phyloP scores from a whole-genome alignment of 2,113 vertebrate genomes.

The Motacilla alba region DNA sequence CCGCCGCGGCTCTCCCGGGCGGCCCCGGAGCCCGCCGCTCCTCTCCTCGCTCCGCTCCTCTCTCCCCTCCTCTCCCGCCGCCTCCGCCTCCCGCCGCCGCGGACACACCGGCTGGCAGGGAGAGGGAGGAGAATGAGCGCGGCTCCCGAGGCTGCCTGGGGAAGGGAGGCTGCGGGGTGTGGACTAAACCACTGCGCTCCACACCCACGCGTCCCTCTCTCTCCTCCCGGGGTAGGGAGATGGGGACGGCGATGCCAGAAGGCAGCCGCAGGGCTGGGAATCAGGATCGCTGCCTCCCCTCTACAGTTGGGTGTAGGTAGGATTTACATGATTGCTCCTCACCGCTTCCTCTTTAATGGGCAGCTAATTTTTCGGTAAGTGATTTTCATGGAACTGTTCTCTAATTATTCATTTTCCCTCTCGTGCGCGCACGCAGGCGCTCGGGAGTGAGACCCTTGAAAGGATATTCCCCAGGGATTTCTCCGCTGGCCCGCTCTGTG shows the following conservation, averaged over 20 bases:
- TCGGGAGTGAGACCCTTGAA: neutral
- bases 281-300: neutral
- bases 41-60: neutral
- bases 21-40: neutral
- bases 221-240: neutral
- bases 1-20: constrained; percentile 12
- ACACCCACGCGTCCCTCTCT: constrained; percentile 44
- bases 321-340: constrained; percentile 10
- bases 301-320: constrained; percentile 27
- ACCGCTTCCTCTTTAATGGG: constrained; percentile 50
- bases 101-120: constrained; percentile 33
- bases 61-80: constrained; percentile 1
- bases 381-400: constrained; percentile 58
- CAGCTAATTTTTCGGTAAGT: constrained; percentile 72
- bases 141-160: constrained; percentile 18
- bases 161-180: constrained; percentile 42
- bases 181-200: constrained; percentile 44
- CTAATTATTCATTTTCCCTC: constrained; percentile 52
- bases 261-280: neutral
- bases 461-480: neutral
- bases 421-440: neutral
- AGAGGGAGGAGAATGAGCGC: constrained; percentile 55
- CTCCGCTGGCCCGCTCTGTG: neutral
- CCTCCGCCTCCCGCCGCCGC: constrained; percentile 35
- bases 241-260: neutral